Conservation (phyloP, 1,140 invertebrate species). For the Notospermus geniculatus region DNA sequence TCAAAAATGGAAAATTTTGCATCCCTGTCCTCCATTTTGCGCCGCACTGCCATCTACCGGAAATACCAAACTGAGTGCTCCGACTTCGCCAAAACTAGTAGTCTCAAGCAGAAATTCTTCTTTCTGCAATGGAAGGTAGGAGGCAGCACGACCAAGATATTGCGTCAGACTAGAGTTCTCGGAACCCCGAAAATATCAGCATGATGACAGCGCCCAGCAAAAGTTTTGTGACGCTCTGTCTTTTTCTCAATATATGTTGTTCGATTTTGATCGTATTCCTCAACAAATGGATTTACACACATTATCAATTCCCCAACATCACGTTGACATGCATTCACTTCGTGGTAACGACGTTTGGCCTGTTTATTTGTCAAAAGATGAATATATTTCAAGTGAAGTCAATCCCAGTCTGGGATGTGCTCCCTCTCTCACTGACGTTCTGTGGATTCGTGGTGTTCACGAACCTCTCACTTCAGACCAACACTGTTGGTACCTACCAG, state of each 20-base stretch:
- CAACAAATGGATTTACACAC: slow-evolving; percentile 65
- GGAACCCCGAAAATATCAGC: background rate
- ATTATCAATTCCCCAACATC: slow-evolving; percentile 63
- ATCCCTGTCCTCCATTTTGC: too few species aligned
- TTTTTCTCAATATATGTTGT: slow-evolving; percentile 57
- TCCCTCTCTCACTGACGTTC: slow-evolving; percentile 62
- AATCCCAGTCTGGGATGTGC: slow-evolving; percentile 59
- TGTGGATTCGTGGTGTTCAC: slow-evolving; percentile 67
- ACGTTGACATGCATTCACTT: slow-evolving; percentile 65
- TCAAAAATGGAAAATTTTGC: too few species aligned
- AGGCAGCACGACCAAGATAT: too few species aligned
- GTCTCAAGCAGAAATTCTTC: too few species aligned
- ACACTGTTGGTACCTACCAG: slow-evolving; percentile 66
- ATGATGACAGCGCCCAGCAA: background rate
- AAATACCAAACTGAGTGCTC: too few species aligned
- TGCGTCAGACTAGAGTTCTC: too few species aligned
- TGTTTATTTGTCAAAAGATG: slow-evolving; percentile 59
- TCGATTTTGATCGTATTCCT: slow-evolving; percentile 62
- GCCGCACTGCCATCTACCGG: too few species aligned
- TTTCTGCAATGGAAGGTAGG: too few species aligned
- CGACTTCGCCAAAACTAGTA: too few species aligned
- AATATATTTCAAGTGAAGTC: slow-evolving; percentile 62
- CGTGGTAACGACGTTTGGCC: slow-evolving; percentile 60
- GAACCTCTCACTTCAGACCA: slow-evolving; percentile 63
- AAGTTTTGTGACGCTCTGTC: slow-evolving; percentile 23